These are phyloP conservation scores for Eufriesea mexicana DNA, from an alignment of 1,140 invertebrate genomes.

Conservation along the genomic window DNA sequence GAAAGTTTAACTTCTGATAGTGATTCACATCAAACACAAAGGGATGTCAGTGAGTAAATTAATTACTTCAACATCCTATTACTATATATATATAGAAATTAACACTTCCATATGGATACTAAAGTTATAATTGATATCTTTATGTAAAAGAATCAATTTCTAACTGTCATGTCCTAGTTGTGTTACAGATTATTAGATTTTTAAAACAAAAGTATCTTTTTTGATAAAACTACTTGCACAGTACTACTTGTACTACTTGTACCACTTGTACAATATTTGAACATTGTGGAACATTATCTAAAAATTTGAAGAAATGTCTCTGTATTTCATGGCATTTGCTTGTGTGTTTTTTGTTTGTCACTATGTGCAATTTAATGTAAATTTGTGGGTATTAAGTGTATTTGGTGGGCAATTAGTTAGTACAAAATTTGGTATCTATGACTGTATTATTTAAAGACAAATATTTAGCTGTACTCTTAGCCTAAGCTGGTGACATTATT, in stretches of 20 bases:
- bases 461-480: constrained; percentile 52
- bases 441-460: constrained; percentile 56
- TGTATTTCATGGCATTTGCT: constrained; percentile 14
- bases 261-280: constrained; percentile 22
- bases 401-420: constrained; percentile 56
- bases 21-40: constrained; percentile 74
- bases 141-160: constrained; percentile 25
- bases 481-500: constrained; percentile 36
- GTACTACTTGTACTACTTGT: constrained; percentile 2
- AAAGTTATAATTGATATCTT: constrained; percentile 47
- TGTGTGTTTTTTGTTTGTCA: constrained; percentile 26
- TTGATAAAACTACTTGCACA: constrained; percentile 17
- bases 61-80: constrained; percentile 53
- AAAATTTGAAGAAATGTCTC: constrained; percentile 21
- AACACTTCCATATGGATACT: constrained; percentile 48
- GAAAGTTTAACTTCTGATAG: constrained; percentile 72
- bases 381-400: constrained; percentile 37
- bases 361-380: constrained; percentile 43
- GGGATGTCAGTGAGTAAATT: constrained; percentile 67
- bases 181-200: constrained; percentile 50
- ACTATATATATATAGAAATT: constrained; percentile 26
- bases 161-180: constrained; percentile 24
- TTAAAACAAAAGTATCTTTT: constrained; percentile 36
- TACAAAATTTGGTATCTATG: constrained; percentile 60
- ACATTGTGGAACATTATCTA: not conserved